phyloP scores from a whole-genome alignment of 1,140 invertebrate species.

The Paralvinella palmiformis region DNA sequence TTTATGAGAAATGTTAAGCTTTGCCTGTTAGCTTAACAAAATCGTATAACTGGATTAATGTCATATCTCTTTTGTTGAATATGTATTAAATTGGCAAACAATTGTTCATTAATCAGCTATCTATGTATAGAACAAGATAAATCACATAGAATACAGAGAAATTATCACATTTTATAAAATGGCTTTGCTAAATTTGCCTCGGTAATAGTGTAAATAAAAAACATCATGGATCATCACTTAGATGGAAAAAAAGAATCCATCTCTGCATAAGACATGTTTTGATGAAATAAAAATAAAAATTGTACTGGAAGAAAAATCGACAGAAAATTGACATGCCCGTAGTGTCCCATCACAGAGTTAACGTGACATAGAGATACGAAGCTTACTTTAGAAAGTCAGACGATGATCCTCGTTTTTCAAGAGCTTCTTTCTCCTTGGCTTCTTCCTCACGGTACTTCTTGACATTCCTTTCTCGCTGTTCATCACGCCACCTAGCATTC shows the following conservation, averaged over 20 bases:
- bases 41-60: background rate
- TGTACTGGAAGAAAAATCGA: too few relatives aligned
- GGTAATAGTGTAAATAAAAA: background rate
- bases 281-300: background rate
- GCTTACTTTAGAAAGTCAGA: slow-evolving; percentile 57
- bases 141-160: too few relatives aligned
- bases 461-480: slow-evolving; percentile 58
- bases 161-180: too few relatives aligned
- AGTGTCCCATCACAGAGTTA: background rate
- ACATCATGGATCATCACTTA: background rate
- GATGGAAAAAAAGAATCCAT: background rate
- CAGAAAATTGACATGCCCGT: too few relatives aligned
- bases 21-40: background rate
- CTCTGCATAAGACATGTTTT: background rate
- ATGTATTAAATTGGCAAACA: too few relatives aligned
- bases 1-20: background rate
- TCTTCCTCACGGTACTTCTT: slow-evolving; percentile 61
- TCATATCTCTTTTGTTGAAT: background rate
- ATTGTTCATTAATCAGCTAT: too few relatives aligned
- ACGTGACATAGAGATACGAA: background rate
- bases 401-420: slow-evolving; percentile 44
- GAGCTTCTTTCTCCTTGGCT: slow-evolving; percentile 53
- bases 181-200: too few relatives aligned
- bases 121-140: too few relatives aligned
- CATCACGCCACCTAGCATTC: slow-evolving; percentile 67